These are phyloP conservation scores for Bufo bufo DNA, from an alignment of 2,113 vertebrate species.

Conservation along the genomic window DNA sequence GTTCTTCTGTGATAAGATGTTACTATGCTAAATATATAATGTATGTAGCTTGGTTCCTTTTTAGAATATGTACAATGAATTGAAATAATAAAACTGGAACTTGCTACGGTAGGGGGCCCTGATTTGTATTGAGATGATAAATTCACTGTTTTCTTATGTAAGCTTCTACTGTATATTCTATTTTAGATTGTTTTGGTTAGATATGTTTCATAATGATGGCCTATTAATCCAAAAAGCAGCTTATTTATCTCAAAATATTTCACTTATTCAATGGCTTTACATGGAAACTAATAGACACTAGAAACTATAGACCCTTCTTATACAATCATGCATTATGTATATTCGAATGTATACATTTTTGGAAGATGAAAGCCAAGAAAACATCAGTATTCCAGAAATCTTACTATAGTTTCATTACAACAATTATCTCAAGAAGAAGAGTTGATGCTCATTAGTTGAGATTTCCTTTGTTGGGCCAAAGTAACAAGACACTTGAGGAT, in stretches of 20 bases:
- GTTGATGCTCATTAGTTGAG: conserved; percentile 43
- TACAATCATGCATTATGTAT: conserved; percentile 26
- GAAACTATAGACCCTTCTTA: conserved; percentile 11
- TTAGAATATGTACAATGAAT: no score
- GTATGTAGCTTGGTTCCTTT: no score
- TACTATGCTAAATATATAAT: no score
- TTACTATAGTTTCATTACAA: conserved; percentile 38
- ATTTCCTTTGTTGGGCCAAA: conserved; percentile 38
- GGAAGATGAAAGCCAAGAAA: conserved; percentile 33
- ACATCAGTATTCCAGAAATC: conserved; percentile 41
- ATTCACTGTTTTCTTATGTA: not conserved
- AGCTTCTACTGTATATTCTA: not conserved
- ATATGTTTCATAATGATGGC: not conserved
- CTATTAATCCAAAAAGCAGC: not conserved
- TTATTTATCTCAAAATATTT: not conserved
- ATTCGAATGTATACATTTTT: conserved; percentile 14
- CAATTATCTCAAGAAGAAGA: conserved; percentile 42
- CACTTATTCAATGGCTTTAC: not conserved
- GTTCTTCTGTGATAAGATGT: no score
- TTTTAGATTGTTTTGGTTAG: not conserved
- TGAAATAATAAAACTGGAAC: no score
- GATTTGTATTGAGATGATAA: no score
- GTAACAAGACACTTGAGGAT: conserved; percentile 45
- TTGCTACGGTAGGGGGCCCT: no score
- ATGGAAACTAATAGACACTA: not conserved